Evolutionary conservation across 2,113 vertebrate species (phyloP).

Genomic region (Sterrhoptilus dennistouni): DNA sequence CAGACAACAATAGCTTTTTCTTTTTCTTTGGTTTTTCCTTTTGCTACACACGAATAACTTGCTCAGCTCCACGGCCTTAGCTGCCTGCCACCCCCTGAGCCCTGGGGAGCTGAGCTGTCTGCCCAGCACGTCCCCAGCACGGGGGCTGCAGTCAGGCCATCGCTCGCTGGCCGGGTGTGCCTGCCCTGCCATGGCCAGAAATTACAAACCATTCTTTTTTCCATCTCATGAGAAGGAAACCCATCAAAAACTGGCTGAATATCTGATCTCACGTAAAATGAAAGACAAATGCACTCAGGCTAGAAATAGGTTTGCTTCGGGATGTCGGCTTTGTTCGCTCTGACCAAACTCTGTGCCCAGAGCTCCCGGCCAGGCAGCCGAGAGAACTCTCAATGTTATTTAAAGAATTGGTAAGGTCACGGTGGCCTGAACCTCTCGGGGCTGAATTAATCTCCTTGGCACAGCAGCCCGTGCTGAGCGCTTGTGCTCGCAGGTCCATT

Average conservation of each 20-base stretch:
- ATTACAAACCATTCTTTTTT: background rate
- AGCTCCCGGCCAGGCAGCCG: background rate
- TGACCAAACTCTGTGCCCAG: background rate
- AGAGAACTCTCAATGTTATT: background rate
- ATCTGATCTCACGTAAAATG: background rate
- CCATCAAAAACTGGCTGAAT: background rate
- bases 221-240: background rate
- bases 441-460: conserved; percentile 9
- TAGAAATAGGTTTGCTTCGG: background rate
- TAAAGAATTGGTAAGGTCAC: conserved; percentile 21
- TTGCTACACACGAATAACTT: rapidly evolving
- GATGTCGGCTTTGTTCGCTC: background rate
- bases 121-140: background rate
- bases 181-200: rapidly evolving
- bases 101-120: background rate
- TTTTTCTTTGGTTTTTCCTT: background rate
- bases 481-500: background rate
- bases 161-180: rapidly evolving
- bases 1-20: background rate
- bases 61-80: background rate
- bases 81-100: background rate
- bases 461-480: background rate
- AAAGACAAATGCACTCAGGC: background rate
- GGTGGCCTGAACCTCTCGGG: background rate
- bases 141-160: background rate